phyloP scores from a whole-genome alignment of 2,113 vertebrate species.

The Rhadina sibilatrix region DNA sequence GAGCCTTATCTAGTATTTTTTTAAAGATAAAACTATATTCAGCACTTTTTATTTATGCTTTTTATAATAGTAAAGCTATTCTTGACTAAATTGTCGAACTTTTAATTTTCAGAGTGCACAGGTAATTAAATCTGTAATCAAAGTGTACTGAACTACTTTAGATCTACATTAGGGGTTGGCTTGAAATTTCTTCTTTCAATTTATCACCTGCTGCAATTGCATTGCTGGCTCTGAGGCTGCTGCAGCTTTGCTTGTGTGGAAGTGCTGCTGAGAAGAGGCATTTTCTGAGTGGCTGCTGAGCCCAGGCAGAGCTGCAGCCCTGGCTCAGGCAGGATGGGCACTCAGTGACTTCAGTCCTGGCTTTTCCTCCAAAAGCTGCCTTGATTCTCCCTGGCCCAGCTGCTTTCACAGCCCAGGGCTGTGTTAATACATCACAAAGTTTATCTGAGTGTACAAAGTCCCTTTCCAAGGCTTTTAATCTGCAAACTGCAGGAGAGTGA shows the following conservation, averaged over 20 bases:
- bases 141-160: neutral
- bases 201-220: neutral
- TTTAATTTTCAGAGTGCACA: slow-evolving; percentile 19
- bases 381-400: neutral
- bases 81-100: neutral
- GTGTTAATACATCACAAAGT: neutral
- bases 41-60: slow-evolving; percentile 67
- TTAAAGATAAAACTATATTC: slow-evolving; percentile 48
- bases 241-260: neutral
- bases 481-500: neutral
- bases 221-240: neutral
- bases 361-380: neutral
- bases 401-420: neutral
- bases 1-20: slow-evolving; percentile 58
- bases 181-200: neutral
- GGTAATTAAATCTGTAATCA: neutral
- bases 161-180: neutral
- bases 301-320: neutral
- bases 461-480: neutral
- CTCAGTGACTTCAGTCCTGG: neutral
- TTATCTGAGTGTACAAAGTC: neutral
- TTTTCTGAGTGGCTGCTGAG: neutral
- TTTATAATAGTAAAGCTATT: slow-evolving; percentile 43
- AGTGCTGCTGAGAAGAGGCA: neutral
- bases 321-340: neutral